Evolutionary conservation across 1,140 invertebrate genomes (phyloP), one percentile per base, ranked within the genome.

Genomic region (Papilio helenus): DNA sequence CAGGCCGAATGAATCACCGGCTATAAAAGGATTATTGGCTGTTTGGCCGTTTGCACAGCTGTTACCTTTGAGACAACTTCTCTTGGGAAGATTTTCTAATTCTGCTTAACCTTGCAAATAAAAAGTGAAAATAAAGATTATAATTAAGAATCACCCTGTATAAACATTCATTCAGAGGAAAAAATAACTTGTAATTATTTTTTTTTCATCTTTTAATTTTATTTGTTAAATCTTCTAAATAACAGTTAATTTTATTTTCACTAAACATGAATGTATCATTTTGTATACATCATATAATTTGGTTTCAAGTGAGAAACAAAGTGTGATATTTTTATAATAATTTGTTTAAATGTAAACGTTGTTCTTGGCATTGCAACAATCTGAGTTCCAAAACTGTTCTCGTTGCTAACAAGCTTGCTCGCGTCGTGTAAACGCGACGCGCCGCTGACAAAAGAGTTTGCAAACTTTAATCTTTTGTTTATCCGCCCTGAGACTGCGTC

Each of bases 31-130:
- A 10, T 68, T 68, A 68, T 68, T 5, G 23, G 26, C 61, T 5
- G 58, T 14, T 26, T 68, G 26, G 34, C 61, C 61, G 61, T 16
- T 34, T 29, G 61, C 29, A 68, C 61, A 68, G 61, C 61, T 65
- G 61, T 26, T 61, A 61, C 20, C 20, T 61, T 29, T 68, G 26
- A 29, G 61, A 7, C 61, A 29, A 68, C 12, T 18, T 39, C 29
- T 68, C 61, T 26, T 68, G 12, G 4, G 26, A 68, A 4, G 5
- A 26, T 68, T 65, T 65, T 65, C 61, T 68, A 68, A 68, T 68
- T 68, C 14, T 68, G 26, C 12, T 68, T 68, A 68, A 5, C 26
- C 20, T 26, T 68, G 23, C 23, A 16, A 10, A 20, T 23, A 7
- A 26, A 23, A 39, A 39, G 34, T 39, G 5, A 39, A 39, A 39